Evolutionary conservation across 1,140 invertebrate species (phyloP), one percentile per base, ranked within the genome.

Genomic region (Nephila pilipes): DNA sequence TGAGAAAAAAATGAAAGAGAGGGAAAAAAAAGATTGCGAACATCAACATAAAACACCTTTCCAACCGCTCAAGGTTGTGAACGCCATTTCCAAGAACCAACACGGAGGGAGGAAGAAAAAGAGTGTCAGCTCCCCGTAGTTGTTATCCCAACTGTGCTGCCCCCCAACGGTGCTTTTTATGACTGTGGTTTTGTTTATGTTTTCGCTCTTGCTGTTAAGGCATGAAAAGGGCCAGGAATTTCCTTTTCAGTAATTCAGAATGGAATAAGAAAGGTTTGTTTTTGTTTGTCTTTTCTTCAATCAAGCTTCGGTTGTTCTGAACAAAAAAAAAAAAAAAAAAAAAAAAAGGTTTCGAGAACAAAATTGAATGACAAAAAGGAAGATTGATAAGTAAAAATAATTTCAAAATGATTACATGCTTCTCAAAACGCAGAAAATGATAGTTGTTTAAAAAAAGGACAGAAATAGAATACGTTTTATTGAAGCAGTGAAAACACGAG

Each of bases 1-100:
- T 46, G 38, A 2, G 6, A 32, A 14, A 69, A 32, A 65, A 65
- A 65, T 65, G 63, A 25, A 65, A 25, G n/a, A 29, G 12, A 32
- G 2, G 4, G 38, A 6, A 5, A 4, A 36, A 18, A 29, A 32
- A 29, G 29, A 36, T 32, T 32, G 32, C 65, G 32, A 46, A 46
- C 38, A 2, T 75, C 65, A 75, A 75, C 65, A 75, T 75, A 75
- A 75, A 75, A 75, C 65, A 75, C 65, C 65, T 75, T 75, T 16
- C 22, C 22, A 4, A 18, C 57, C 32, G 65, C 29, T 18, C 65
- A 75, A 75, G 65, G 65, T 75, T 75, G 65, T 18, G 14, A 5
- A 12, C 65, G 25, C 65, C 65, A 75, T 75, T 75, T 75, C 29
- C 14, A 29, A 75, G 65, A 75, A 36, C 25, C 29, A 75, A 75